Base-by-base conservation (phyloP, 2,797 vertebrate genomes). In the Sebastes matsubarae region DNA sequence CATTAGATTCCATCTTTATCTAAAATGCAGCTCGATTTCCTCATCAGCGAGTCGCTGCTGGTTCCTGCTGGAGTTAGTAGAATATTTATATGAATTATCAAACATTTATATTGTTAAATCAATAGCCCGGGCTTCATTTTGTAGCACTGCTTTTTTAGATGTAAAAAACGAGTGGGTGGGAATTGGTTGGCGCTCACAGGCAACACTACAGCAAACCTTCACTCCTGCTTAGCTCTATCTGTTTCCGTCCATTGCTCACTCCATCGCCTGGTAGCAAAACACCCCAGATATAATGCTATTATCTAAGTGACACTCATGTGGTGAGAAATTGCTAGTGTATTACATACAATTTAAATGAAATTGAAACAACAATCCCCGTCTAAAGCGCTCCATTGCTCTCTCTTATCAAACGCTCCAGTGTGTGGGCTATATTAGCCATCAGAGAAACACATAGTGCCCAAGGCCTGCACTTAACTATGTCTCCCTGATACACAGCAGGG, bases 301-400 rank as follows among this genome's bases (percentile, higher is more conserved):
- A 91, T 92, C 84, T 83, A 72, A 80, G 77, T 87, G 88, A 91
- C 65, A 84, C 83, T 90, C 75, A 77, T 87, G 86, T 68, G 86
- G 81, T 65, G 88, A 88, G 79, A 87, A 86, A 89, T 79, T 86
- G 89, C 84, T 4, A 14, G 81, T 50, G 74, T 74, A 88, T 86
- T 85, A 83, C 83, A 75, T 25, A 73, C 83, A 80, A 84, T 93
- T 92, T 87, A 87, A 89, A 90, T 85, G 69, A 89, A 87, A 86
- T 52, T 82, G 89, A 89, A 90, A 91, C 82, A 88, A 87, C 86
- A 81, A 74, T 27, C 58, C 77, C 46, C 2, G 57, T 83, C 55
- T 77, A 78, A 85, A 89, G 87, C 72, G 82, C 87, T 79, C 73
- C 77, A 68, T 74, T 71, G 82, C 87, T 83, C 87, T 69, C 81